A percentile compares a stretch with the other conserved stretches of the same genome.
Conservation (phyloP, 2,888 invertebrate genomes). For the Acleris literana region DNA sequence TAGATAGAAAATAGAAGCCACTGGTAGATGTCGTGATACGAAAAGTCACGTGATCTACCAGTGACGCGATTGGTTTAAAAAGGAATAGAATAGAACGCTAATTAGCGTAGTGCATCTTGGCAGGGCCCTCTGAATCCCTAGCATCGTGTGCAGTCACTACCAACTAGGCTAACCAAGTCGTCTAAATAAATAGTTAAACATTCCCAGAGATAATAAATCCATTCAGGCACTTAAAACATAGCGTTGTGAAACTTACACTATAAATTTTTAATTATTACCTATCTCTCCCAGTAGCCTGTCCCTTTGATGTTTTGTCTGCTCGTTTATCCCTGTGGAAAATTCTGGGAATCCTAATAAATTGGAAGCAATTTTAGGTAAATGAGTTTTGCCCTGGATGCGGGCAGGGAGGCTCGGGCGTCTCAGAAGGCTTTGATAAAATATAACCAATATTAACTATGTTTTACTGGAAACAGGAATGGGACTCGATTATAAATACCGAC, state of each 20-base stretch:
- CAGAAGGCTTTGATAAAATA: conserved; percentile 7
- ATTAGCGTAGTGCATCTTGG: too few relatives aligned
- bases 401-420: neutral
- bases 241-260: neutral
- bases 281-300: neutral
- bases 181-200: too few relatives aligned
- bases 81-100: too few relatives aligned
- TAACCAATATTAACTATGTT: conserved; percentile 4
- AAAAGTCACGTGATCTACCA: too few relatives aligned
- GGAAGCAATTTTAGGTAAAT: conserved; percentile 69
- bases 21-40: too few relatives aligned
- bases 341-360: conserved; percentile 70
- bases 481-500: neutral
- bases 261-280: neutral
- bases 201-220: too few relatives aligned
- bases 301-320: conserved; percentile 26
- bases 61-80: too few relatives aligned
- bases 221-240: too few relatives aligned
- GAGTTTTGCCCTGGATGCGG: conserved; percentile 51
- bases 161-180: too few relatives aligned
- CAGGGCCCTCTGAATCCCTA: too few relatives aligned
- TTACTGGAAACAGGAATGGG: neutral
- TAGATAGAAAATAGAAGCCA: too few relatives aligned
- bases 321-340: conserved; percentile 53
- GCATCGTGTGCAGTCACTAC: too few relatives aligned